Evolutionary conservation across 2,113 vertebrate species (phyloP).

Genomic region (Calidris pugnax): DNA sequence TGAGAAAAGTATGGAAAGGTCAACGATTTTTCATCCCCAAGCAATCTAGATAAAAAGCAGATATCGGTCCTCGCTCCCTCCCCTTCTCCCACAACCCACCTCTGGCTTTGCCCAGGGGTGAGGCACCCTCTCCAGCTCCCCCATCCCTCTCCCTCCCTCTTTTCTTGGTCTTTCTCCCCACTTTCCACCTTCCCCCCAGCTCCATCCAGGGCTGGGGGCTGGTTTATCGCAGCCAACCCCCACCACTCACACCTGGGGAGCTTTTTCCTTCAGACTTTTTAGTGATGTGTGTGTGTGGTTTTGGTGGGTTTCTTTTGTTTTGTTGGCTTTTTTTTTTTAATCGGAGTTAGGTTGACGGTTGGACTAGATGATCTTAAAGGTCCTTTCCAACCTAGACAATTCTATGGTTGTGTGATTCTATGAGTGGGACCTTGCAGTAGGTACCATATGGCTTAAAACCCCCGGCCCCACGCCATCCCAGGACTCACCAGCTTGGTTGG

Average conservation of each 20-base stretch:
- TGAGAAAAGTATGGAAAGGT: neutral
- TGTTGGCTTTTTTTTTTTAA: no score
- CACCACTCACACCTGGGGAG: rapidly evolving
- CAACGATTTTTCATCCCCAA: neutral
- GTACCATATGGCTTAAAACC: rapidly evolving
- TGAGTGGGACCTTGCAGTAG: rapidly evolving
- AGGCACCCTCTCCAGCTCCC: neutral
- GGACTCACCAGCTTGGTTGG: conserved; percentile 95
- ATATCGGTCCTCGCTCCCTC: rapidly evolving
- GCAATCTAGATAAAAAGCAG: neutral
- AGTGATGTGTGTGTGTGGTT: no score
- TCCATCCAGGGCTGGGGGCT: neutral
- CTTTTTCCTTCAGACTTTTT: neutral
- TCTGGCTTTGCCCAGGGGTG: neutral
- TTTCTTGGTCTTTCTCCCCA: neutral
- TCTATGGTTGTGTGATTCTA: no score
- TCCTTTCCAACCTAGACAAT: no score
- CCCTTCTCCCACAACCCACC: neutral
- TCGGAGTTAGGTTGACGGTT: no score
- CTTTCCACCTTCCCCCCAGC: neutral
- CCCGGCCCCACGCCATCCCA: rapidly evolving
- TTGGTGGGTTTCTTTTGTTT: no score
- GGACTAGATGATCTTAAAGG: no score
- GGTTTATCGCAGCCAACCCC: neutral
- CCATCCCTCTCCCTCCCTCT: neutral